A percentile compares a stretch with the other conserved stretches of the same genome.
phyloP scores from a whole-genome alignment of 2,888 invertebrate genomes.

The Galerucella nymphaeae region DNA sequence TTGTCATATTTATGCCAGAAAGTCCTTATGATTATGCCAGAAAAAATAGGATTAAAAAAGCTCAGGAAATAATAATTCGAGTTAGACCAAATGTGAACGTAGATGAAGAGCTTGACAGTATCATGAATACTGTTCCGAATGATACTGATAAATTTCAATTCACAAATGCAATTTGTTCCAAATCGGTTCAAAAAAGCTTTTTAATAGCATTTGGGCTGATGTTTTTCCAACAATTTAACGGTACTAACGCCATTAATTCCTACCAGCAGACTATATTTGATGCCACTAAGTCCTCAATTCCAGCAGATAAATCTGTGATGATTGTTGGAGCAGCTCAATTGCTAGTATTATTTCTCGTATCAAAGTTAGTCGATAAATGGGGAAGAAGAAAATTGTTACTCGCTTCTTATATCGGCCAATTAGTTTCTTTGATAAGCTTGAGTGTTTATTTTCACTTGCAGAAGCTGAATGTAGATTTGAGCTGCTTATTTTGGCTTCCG shows the following conservation, averaged over 20 bases:
- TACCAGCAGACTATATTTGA: slow-evolving; percentile 79
- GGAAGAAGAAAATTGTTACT: slow-evolving; percentile 79
- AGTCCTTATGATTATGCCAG: slow-evolving; percentile 48
- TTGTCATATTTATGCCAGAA: slow-evolving; percentile 50
- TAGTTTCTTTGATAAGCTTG: slow-evolving; percentile 65
- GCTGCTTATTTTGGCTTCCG: slow-evolving; percentile 74
- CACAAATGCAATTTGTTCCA: slow-evolving; percentile 38
- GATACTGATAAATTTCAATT: slow-evolving; percentile 34
- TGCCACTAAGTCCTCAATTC: slow-evolving; percentile 59
- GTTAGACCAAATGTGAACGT: slow-evolving; percentile 59
- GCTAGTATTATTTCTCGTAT: slow-evolving; percentile 74
- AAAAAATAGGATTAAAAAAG: slow-evolving; percentile 67
- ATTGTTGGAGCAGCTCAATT: slow-evolving; percentile 82
- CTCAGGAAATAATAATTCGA: slow-evolving; percentile 73
- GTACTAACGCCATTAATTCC: slow-evolving; percentile 81
- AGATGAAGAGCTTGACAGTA: slow-evolving; percentile 47
- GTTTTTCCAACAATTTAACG: slow-evolving; percentile 63
- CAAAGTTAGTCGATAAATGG: slow-evolving; percentile 79
- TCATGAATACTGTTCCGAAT: slow-evolving; percentile 40
- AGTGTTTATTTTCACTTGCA: slow-evolving; percentile 50
- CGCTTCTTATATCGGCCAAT: slow-evolving; percentile 74
- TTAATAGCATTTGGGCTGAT: slow-evolving; percentile 58
- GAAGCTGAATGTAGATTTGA: slow-evolving; percentile 36
- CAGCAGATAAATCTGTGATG: slow-evolving; percentile 76
- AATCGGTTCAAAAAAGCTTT: slow-evolving; percentile 55